These are phyloP conservation scores for Actinia equina DNA, from an alignment of 64 coral and sea anemone genomes.

Conservation along the genomic window DNA sequence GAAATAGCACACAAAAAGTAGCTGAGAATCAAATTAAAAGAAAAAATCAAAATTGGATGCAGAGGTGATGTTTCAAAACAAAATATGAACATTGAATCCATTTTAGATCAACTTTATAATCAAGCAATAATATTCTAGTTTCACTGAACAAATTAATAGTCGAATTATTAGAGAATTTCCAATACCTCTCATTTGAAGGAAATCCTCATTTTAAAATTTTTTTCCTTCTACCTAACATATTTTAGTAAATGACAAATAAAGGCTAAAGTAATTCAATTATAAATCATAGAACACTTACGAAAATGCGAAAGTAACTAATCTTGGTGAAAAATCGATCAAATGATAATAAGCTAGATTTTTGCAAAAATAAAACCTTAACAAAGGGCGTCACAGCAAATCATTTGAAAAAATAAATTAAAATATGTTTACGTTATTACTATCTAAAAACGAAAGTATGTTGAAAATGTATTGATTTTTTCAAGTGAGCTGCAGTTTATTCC, in stretches of 20 bases:
- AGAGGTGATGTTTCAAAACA: neutral
- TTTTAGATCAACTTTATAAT: neutral
- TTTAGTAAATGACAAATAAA: neutral
- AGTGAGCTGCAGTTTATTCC: neutral
- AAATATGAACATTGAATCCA: neutral
- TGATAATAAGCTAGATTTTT: neutral
- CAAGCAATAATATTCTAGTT: no score
- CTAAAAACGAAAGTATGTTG: neutral
- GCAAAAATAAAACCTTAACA: neutral
- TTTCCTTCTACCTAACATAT: neutral
- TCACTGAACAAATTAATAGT: no score
- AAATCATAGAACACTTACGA: neutral
- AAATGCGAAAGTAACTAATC: neutral
- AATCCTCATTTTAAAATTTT: neutral
- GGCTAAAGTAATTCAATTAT: neutral
- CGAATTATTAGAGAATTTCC: neutral
- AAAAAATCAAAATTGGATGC: neutral
- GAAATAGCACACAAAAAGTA: neutral
- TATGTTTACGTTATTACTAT: neutral
- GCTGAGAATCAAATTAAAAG: neutral
- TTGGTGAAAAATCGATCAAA: neutral
- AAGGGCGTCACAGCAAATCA: neutral
- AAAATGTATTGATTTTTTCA: neutral
- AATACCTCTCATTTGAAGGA: neutral
- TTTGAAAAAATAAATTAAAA: neutral